phyloP scores from a whole-genome alignment of 2,113 vertebrate genomes.

The Sciurus niger region DNA sequence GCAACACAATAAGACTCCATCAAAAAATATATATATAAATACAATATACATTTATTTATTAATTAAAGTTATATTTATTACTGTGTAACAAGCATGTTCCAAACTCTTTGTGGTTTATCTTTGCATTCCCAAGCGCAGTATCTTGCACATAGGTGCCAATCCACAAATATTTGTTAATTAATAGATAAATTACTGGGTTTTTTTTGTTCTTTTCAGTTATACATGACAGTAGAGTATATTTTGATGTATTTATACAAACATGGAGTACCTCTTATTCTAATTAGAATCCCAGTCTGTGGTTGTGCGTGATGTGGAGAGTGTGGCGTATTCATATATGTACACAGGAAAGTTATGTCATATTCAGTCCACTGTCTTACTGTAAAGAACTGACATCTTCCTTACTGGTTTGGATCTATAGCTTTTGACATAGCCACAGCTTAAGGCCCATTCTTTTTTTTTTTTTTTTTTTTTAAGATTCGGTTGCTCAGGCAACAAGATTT shows the following conservation, averaged over 20 bases:
- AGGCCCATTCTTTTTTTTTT: background rate
- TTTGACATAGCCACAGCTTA: constrained; percentile 34
- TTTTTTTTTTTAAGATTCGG: constrained; percentile 38
- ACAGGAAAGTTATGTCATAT: no score
- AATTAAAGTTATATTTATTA: background rate
- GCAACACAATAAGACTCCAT: background rate
- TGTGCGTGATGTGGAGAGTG: no score
- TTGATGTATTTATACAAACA: no score
- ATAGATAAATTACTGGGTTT: background rate
- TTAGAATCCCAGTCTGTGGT: no score
- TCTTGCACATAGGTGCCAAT: background rate
- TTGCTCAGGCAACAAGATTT: constrained; percentile 79
- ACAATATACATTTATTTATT: background rate
- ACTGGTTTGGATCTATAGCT: constrained; percentile 7
- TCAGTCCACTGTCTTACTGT: background rate
- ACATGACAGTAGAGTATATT: no score
- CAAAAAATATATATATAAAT: background rate
- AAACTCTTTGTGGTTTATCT: background rate
- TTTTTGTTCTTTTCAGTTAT: background rate
- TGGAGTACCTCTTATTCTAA: no score
- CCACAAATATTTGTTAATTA: constrained; percentile 16
- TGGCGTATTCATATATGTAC: no score
- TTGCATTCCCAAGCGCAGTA: background rate
- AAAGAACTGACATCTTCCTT: constrained; percentile 1
- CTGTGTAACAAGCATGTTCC: background rate